phyloP scores from a whole-genome alignment of 2,113 vertebrate species.

The Alligator mississippiensis region DNA sequence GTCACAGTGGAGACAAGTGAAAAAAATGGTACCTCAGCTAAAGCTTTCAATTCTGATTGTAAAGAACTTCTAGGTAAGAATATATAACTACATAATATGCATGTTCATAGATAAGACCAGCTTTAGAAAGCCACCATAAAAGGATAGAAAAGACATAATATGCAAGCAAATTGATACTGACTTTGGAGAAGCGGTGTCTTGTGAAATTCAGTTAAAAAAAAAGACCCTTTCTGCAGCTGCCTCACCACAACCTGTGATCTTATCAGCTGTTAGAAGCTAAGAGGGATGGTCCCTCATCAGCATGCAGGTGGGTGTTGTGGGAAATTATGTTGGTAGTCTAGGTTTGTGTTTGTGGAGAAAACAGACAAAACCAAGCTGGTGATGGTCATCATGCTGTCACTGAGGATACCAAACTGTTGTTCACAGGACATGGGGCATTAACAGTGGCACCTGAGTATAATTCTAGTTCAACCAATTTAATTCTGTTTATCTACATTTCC shows the following conservation, averaged over 20 bases:
- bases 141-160: not conserved
- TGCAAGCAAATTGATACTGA: not conserved
- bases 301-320: fast-evolving
- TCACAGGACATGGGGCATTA: not conserved
- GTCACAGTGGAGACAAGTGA: not conserved
- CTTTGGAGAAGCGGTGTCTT: not conserved
- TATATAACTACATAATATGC: not conserved
- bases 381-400: not conserved
- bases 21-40: no score
- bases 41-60: not conserved
- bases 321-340: fast-evolving
- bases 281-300: not conserved
- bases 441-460: not conserved
- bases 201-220: not conserved
- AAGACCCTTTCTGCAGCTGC: not conserved
- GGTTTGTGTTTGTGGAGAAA: not conserved
- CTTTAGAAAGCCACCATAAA: not conserved
- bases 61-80: not conserved
- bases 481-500: conserved; percentile 1
- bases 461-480: not conserved
- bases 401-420: not conserved
- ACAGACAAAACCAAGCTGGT: not conserved
- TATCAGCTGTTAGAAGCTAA: not conserved
- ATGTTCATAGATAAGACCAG: not conserved
- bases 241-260: not conserved